These are phyloP conservation scores for Eudemis profundana DNA, from an alignment of 2,888 invertebrate genomes.

Conservation along the genomic window DNA sequence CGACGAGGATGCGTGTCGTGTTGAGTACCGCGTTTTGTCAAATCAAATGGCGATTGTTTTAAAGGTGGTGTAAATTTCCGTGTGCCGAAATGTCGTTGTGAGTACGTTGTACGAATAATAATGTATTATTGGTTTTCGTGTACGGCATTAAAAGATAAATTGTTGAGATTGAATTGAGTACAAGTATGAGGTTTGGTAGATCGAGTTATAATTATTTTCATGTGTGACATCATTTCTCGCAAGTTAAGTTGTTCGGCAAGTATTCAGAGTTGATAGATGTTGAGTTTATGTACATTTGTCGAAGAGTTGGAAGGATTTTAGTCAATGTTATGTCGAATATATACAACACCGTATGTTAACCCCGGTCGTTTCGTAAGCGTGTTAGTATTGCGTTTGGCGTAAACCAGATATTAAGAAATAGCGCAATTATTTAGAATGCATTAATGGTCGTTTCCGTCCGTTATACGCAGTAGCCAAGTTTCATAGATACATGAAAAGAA, in stretches of 20 bases:
- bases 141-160: not conserved
- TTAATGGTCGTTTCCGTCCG: slow-evolving; percentile 71
- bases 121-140: too few species aligned
- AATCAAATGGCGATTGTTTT: too few species aligned
- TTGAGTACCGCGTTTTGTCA: slow-evolving; percentile 11
- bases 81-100: too few species aligned
- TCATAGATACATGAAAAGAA: slow-evolving; percentile 86
- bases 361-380: slow-evolving; percentile 64
- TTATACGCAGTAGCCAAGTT: slow-evolving; percentile 79
- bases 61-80: too few species aligned
- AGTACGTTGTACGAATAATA: too few species aligned
- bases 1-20: slow-evolving; percentile 52
- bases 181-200: not conserved
- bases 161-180: not conserved
- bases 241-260: not conserved
- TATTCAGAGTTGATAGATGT: slow-evolving; percentile 2
- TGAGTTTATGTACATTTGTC: slow-evolving; percentile 44
- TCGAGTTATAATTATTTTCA: not conserved
- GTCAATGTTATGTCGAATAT: slow-evolving; percentile 40
- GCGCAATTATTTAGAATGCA: slow-evolving; percentile 70
- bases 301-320: slow-evolving; percentile 33
- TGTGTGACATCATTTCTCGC: not conserved
- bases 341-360: slow-evolving; percentile 43
- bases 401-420: slow-evolving; percentile 83
- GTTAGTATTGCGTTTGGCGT: slow-evolving; percentile 81